Conservation (phyloP, 2,113 vertebrate species). For the Sceloporus undulatus region DNA sequence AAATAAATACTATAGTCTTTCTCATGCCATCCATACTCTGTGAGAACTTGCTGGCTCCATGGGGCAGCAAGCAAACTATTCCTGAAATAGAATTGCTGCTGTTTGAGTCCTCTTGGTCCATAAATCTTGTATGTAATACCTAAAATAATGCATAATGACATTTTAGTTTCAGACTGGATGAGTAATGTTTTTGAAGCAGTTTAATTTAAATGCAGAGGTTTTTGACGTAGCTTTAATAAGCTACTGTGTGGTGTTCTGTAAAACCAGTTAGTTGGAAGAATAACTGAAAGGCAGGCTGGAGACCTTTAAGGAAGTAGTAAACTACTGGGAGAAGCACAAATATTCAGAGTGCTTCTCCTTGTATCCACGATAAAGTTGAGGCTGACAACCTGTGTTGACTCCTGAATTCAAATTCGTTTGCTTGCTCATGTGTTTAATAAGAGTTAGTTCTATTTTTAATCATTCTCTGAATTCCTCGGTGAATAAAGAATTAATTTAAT, state of each 20-base stretch:
- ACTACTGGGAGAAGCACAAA: not conserved
- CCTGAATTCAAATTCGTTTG: not conserved
- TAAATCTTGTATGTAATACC: no score
- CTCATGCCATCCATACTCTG: no score
- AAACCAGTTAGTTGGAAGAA: not conserved
- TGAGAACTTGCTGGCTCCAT: no score
- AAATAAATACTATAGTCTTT: no score
- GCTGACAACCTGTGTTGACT: not conserved
- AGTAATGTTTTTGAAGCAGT: no score
- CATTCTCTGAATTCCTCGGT: not conserved
- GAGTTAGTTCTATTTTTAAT: not conserved
- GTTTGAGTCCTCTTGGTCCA: not conserved
- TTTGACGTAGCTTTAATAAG: no score
- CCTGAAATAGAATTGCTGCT: not conserved
- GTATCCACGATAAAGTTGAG: not conserved
- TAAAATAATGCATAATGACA: no score
- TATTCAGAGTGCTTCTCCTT: not conserved
- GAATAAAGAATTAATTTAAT: slow-evolving; percentile 1
- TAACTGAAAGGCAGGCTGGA: not conserved
- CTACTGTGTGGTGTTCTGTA: not conserved
- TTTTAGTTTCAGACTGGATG: no score
- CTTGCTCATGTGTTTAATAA: accelerated
- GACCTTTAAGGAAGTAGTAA: not conserved
- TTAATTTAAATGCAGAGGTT: no score
- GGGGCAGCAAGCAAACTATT: no score